A percentile compares a stretch with the other conserved stretches of the same genome.
Evolutionary conservation across 30 jellyfish, hydroid and myxozoan genomes (phyloP).

Genomic region (Chrysaora quinquecirrha): DNA sequence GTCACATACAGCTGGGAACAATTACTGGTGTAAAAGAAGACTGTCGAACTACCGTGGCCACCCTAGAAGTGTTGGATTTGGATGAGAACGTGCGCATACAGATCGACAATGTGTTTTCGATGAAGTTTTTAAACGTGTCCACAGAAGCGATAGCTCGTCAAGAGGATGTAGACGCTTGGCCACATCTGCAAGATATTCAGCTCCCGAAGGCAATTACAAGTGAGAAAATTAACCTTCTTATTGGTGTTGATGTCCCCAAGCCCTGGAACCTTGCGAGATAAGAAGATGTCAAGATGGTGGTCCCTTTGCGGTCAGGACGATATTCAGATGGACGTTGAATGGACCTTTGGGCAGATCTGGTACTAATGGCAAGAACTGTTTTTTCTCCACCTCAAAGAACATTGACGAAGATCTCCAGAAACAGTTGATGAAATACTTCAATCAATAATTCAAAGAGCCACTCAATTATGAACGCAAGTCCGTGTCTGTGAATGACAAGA

Average conservation of each 20-base stretch:
- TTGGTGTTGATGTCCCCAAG: slow-evolving; percentile 52
- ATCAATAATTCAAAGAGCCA: slow-evolving; percentile 45
- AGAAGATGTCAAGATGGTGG: slow-evolving; percentile 30
- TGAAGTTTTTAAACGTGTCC: not conserved
- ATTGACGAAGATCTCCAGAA: slow-evolving; percentile 20
- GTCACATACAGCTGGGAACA: slow-evolving; percentile 18
- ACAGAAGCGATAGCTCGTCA: slow-evolving; percentile 4
- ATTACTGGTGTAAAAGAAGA: not conserved
- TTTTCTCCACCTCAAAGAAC: not conserved
- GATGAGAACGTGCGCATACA: slow-evolving; percentile 10
- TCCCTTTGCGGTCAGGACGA: slow-evolving; percentile 59
- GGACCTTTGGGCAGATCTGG: slow-evolving; percentile 50
- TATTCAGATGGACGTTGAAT: slow-evolving; percentile 61
- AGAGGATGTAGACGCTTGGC: slow-evolving; percentile 5
- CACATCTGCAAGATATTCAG: slow-evolving; percentile 8
- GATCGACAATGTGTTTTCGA: not conserved
- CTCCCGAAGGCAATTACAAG: not conserved
- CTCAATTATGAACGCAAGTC: not conserved
- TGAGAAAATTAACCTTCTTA: slow-evolving; percentile 10
- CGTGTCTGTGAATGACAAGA: slow-evolving; percentile 36
- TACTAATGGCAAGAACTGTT: not conserved
- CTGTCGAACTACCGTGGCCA: not conserved
- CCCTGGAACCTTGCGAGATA: slow-evolving; percentile 50
- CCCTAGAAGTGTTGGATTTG: slow-evolving; percentile 9
- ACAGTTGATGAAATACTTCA: slow-evolving; percentile 32